Conservation (phyloP, 2,888 invertebrate species). For the Erynnis tages region DNA sequence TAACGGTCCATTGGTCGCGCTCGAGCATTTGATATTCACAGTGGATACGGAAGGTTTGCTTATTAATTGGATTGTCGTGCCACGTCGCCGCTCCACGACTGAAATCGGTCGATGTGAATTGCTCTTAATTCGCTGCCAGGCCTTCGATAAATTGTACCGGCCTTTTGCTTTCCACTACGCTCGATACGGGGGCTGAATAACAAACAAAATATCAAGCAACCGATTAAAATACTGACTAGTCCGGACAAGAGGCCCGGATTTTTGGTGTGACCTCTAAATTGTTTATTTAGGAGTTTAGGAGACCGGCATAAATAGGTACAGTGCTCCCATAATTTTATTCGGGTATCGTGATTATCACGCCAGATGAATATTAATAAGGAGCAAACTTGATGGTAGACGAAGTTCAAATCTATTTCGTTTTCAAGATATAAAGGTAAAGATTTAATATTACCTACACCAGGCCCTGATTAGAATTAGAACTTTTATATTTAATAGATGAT, state of each 20-base stretch:
- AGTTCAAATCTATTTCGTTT: background rate
- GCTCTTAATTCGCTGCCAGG: slow-evolving; percentile 56
- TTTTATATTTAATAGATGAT: too few species aligned
- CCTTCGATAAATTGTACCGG: slow-evolving; percentile 19
- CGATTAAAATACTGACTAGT: slow-evolving; percentile 22
- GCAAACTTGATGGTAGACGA: slow-evolving; percentile 3
- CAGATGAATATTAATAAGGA: slow-evolving; percentile 20
- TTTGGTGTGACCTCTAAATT: slow-evolving; percentile 13
- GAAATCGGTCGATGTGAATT: slow-evolving; percentile 68
- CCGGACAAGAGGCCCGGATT: slow-evolving; percentile 10
- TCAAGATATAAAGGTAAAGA: background rate
- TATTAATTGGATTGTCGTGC: slow-evolving; percentile 74
- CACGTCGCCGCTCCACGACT: slow-evolving; percentile 44
- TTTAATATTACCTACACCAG: background rate
- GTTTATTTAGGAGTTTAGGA: slow-evolving; percentile 20
- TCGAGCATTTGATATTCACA: slow-evolving; percentile 70
- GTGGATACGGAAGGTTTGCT: slow-evolving; percentile 72
- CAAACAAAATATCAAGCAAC: slow-evolving; percentile 23
- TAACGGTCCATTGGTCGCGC: slow-evolving; percentile 46
- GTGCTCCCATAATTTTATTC: slow-evolving; percentile 8
- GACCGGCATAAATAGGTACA: slow-evolving; percentile 8
- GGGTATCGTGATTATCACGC: slow-evolving; percentile 12
- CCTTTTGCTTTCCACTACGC: slow-evolving; percentile 12
- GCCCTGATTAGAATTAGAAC: too few species aligned
- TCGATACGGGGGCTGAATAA: slow-evolving; percentile 21